These are phyloP conservation scores for Ferdinandea cuprea DNA, from an alignment of 2,888 invertebrate genomes.

Conservation along the genomic window DNA sequence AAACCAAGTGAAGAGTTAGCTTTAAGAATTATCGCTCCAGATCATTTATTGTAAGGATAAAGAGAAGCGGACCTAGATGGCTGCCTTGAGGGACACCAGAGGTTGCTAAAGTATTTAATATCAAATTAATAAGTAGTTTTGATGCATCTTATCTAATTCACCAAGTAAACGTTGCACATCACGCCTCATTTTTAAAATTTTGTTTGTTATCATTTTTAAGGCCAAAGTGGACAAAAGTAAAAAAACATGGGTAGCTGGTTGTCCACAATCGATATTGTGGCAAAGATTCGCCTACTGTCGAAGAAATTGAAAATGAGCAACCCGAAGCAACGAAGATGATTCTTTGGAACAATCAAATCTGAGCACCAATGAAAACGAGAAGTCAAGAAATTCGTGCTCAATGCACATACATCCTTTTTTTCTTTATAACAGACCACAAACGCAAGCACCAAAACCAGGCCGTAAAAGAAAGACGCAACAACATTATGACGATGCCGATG, in stretches of 20 bases:
- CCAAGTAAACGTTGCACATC: constrained; percentile 8
- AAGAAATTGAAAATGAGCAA: constrained; percentile 10
- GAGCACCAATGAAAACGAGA: constrained; percentile 3
- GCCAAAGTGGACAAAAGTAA: constrained; percentile 23
- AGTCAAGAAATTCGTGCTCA: constrained; percentile 17
- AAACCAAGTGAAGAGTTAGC: too few species aligned
- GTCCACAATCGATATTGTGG: constrained; percentile 1
- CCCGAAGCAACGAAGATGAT: constrained; percentile 11
- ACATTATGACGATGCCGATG: not conserved
- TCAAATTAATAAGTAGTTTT: too few species aligned
- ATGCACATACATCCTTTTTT: constrained; percentile 7
- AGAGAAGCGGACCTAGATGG: too few species aligned
- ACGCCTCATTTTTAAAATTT: constrained; percentile 5
- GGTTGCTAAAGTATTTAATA: too few species aligned
- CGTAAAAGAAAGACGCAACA: constrained; percentile 23
- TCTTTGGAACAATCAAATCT: constrained; percentile 33
- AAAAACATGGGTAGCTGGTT: constrained; percentile 17
- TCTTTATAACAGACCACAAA: constrained; percentile 17
- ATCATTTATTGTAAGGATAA: too few species aligned
- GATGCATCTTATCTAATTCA: constrained; percentile 13
- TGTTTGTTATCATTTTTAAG: constrained; percentile 16
- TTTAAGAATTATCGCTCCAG: too few species aligned
- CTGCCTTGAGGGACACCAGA: too few species aligned
- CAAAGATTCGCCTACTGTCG: constrained; percentile 16
- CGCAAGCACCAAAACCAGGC: constrained; percentile 15